Percentiles rank a stretch among this genome's conserved stretches.
phyloP scores from a whole-genome alignment of 1,140 invertebrate genomes.

The Ladona fulva region DNA sequence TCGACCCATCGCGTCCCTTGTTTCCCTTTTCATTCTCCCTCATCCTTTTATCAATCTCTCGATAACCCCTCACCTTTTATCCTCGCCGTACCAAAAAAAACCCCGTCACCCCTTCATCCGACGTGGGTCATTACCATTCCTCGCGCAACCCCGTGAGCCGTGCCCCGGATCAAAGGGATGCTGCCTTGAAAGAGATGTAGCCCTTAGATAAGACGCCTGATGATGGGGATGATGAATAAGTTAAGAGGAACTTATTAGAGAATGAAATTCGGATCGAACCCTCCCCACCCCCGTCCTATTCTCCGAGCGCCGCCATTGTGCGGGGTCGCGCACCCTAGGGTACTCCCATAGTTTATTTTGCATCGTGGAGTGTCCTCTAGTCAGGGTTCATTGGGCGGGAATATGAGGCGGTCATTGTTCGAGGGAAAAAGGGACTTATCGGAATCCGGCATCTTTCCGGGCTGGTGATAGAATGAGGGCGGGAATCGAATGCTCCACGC shows the following conservation, averaged over 20 bases:
- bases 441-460: too few species aligned
- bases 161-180: background rate
- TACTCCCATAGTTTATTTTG: too few species aligned
- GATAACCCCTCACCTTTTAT: background rate
- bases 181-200: background rate
- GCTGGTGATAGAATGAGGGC: too few species aligned
- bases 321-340: too few species aligned
- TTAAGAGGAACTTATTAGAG: constrained; percentile 7
- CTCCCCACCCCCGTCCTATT: background rate
- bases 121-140: background rate
- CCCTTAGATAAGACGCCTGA: background rate
- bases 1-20: background rate
- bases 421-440: too few species aligned
- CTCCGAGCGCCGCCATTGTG: too few species aligned
- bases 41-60: background rate
- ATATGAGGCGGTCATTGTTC: too few species aligned
- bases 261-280: background rate
- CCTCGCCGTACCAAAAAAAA: background rate
- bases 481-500: too few species aligned
- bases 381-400: too few species aligned
- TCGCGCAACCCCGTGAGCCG: background rate
- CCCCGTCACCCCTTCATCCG: background rate
- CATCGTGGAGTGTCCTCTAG: too few species aligned
- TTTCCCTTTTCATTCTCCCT: background rate
- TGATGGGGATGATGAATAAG: background rate